phyloP scores from a whole-genome alignment of 1,140 invertebrate species.

The Propsilocerus akamusi region DNA sequence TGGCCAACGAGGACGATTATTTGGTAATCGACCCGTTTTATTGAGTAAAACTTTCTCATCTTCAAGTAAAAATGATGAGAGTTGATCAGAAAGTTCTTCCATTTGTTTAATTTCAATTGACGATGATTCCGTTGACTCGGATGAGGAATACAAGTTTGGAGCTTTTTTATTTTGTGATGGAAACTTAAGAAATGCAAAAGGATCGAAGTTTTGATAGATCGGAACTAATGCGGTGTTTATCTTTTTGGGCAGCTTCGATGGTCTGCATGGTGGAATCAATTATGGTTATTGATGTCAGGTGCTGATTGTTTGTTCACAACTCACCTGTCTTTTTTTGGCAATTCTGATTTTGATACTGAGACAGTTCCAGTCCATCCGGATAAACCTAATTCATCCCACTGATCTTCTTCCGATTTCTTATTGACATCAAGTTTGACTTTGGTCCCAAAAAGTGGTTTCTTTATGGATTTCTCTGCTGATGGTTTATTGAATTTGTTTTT shows the following conservation, averaged over 20 bases:
- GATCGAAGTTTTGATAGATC: neutral
- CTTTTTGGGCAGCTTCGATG: neutral
- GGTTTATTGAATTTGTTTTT: neutral
- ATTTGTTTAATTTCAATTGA: neutral
- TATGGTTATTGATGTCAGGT: neutral
- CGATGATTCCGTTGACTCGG: neutral
- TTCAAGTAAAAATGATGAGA: neutral
- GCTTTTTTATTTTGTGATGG: neutral
- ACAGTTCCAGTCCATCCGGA: constrained; percentile 17
- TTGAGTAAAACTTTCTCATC: neutral
- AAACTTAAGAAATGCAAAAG: neutral
- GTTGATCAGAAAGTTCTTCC: neutral
- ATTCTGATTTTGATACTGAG: constrained; percentile 9
- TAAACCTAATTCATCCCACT: constrained; percentile 13
- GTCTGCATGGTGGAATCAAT: neutral
- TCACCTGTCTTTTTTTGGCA: neutral
- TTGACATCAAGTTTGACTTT: no score
- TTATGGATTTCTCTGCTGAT: neutral
- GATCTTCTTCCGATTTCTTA: constrained; percentile 4
- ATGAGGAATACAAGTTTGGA: neutral
- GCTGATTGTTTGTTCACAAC: neutral
- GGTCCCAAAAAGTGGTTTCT: no score
- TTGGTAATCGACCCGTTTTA: neutral
- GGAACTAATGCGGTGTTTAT: neutral
- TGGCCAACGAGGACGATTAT: constrained; percentile 5